These are phyloP conservation scores for Dryobates pubescens DNA, from an alignment of 2,797 vertebrate genomes.

Conservation along the genomic window DNA sequence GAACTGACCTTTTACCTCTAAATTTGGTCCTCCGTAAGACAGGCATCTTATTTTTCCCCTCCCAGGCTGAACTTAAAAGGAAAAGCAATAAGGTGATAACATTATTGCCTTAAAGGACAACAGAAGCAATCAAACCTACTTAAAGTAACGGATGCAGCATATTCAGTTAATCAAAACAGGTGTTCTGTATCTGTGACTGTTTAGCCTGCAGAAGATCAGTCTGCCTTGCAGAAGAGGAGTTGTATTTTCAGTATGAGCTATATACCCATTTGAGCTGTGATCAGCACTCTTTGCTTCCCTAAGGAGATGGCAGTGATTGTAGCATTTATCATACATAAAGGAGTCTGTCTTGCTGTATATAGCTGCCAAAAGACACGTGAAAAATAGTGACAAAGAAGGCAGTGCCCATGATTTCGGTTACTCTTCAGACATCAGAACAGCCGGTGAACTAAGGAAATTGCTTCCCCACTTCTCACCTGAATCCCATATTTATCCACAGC, in stretches of 20 bases:
- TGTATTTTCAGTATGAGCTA: constrained; percentile 21
- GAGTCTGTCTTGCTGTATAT: constrained; percentile 28
- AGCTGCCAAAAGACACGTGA: constrained; percentile 8
- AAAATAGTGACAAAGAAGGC: not conserved
- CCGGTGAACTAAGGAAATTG: not conserved
- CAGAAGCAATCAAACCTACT: not conserved
- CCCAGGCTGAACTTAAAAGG: not conserved
- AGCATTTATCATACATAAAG: constrained; percentile 57
- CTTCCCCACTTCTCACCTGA: not conserved
- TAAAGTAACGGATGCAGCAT: not conserved
- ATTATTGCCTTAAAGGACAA: not conserved
- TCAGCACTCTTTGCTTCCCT: constrained; percentile 63
- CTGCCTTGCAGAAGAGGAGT: constrained; percentile 7
- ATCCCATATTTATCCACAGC: not conserved
- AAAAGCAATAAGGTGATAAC: not conserved
- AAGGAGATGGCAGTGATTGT: constrained; percentile 53
- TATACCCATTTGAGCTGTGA: constrained; percentile 37
- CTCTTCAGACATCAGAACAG: not conserved
- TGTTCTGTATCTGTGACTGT: not conserved
- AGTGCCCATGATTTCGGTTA: not conserved
- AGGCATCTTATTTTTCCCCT: not conserved
- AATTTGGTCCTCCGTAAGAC: not conserved
- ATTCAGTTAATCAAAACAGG: not conserved
- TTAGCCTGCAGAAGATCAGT: constrained; percentile 4
- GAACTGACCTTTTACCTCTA: not conserved